These are phyloP conservation scores for Electrophaes corylata DNA, from an alignment of 2,888 invertebrate species.

Conservation along the genomic window DNA sequence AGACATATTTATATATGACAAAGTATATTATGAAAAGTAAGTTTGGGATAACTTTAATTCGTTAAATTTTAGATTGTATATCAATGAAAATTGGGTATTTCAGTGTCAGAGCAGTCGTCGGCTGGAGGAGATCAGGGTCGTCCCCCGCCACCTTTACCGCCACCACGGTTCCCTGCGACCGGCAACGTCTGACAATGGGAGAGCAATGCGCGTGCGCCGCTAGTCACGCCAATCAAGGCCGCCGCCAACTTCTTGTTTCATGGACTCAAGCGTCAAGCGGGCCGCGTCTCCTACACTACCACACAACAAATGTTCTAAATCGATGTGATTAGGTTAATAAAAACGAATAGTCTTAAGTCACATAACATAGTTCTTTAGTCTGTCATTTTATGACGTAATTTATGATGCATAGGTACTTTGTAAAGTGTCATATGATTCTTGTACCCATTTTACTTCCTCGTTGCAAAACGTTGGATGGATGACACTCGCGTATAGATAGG, in stretches of 20 bases:
- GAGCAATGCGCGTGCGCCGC: slow-evolving; percentile 83
- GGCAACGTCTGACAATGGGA: slow-evolving; percentile 92
- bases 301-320: slow-evolving; percentile 85
- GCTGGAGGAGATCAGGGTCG: slow-evolving; percentile 87
- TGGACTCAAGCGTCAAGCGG: slow-evolving; percentile 85
- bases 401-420: slow-evolving; percentile 75
- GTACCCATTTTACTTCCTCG: slow-evolving; percentile 76
- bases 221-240: slow-evolving; percentile 86
- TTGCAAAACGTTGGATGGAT: slow-evolving; percentile 43
- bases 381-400: slow-evolving; percentile 80
- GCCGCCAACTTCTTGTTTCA: slow-evolving; percentile 88
- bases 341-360: slow-evolving; percentile 77
- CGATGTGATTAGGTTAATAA: slow-evolving; percentile 80
- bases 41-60: background rate
- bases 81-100: slow-evolving; percentile 45
- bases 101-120: slow-evolving; percentile 95
- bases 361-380: slow-evolving; percentile 78
- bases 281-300: slow-evolving; percentile 76
- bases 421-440: slow-evolving; percentile 75
- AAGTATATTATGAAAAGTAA: background rate
- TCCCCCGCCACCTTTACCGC: slow-evolving; percentile 92
- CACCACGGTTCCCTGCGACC: slow-evolving; percentile 90
- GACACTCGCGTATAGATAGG: slow-evolving; percentile 19
- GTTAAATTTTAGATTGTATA: background rate
- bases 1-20: no score